Conservation (phyloP, 2,797 vertebrate genomes). For the Botia almorhae region DNA sequence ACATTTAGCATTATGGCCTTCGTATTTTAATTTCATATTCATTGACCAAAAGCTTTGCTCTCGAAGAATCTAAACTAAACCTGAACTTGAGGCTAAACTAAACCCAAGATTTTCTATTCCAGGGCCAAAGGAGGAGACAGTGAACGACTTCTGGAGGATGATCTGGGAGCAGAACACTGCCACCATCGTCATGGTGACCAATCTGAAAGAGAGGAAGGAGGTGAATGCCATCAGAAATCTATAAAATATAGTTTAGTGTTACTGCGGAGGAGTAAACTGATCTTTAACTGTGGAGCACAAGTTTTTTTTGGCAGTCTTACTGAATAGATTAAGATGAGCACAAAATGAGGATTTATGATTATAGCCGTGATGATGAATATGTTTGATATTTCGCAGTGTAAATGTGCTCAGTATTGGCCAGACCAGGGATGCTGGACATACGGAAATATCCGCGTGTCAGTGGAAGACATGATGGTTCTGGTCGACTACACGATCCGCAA, state of each 20-base stretch:
- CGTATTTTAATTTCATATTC: too few relatives aligned
- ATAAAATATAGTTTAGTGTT: background rate
- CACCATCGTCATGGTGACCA: constrained; percentile 99
- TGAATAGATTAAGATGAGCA: constrained; percentile 10
- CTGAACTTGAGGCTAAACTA: background rate
- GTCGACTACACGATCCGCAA: constrained; percentile 98
- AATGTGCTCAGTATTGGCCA: constrained; percentile 99
- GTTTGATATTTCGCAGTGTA: constrained; percentile 81
- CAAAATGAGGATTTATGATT: constrained; percentile 26
- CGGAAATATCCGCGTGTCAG: constrained; percentile 95
- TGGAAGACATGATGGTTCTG: constrained; percentile 93
- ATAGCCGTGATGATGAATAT: background rate
- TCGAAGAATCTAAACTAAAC: background rate
- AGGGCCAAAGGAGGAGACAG: constrained; percentile 98
- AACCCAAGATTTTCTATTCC: constrained; percentile 39
- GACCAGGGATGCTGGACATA: constrained; percentile 99
- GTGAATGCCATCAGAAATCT: constrained; percentile 65
- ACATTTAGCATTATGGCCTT: too few relatives aligned
- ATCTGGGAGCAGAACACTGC: constrained; percentile 99
- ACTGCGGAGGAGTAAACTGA: constrained; percentile 17
- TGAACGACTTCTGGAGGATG: constrained; percentile 99
- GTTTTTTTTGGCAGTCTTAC: constrained; percentile 1
- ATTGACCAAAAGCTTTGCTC: background rate
- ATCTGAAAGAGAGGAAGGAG: constrained; percentile 98
- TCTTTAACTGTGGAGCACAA: constrained; percentile 1